Percentiles rank a stretch among this genome's conserved stretches.
Conservation (phyloP, 2,888 invertebrate species). For the Euplagia quadripunctaria region DNA sequence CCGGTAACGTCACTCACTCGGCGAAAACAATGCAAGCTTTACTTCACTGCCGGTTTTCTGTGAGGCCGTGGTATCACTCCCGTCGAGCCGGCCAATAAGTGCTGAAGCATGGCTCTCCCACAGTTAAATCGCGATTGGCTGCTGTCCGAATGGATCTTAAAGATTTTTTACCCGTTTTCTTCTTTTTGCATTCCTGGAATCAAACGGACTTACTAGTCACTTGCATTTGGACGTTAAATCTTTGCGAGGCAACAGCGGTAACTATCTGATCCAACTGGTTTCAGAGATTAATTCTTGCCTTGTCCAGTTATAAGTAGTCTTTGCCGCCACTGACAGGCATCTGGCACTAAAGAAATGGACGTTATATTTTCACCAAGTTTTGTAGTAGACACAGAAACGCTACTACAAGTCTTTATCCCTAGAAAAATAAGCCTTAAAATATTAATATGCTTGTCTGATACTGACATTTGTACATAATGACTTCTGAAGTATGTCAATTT, state of each 20-base stretch:
- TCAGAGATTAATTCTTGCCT: background rate
- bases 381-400: too few relatives aligned
- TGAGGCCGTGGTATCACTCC: too few relatives aligned
- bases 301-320: background rate
- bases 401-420: too few relatives aligned
- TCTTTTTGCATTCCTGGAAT: background rate
- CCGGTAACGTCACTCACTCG: too few relatives aligned
- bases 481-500: too few relatives aligned
- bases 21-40: too few relatives aligned
- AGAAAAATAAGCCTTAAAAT: too few relatives aligned
- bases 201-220: background rate
- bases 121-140: background rate
- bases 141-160: background rate
- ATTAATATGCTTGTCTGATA: background rate
- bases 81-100: too few relatives aligned
- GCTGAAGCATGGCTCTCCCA: too few relatives aligned
- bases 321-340: background rate
- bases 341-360: background rate
- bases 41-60: too few relatives aligned
- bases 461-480: background rate
- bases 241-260: background rate
- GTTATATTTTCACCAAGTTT: background rate
- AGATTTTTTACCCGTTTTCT: background rate
- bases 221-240: too few relatives aligned
- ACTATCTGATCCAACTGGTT: background rate